Evolutionary conservation across 2,113 vertebrate genomes (phyloP).

Genomic region (Pomatostomus ruficeps): DNA sequence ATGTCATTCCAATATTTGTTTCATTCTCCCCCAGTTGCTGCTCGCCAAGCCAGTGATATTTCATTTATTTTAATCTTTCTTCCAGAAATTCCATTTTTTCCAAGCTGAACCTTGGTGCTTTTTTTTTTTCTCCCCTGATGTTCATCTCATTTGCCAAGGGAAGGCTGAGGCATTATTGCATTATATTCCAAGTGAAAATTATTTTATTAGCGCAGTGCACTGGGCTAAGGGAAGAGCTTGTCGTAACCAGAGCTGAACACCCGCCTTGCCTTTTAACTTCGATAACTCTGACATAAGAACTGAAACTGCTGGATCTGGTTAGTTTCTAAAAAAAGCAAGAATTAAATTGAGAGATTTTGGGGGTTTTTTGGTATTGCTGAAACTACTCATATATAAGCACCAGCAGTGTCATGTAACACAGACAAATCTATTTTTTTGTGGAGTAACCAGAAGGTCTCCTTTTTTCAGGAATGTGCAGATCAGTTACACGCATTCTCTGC

Average conservation of each 20-base stretch:
- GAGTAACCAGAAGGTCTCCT: neutral
- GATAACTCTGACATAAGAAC: neutral
- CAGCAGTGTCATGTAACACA: neutral
- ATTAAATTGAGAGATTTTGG: neutral
- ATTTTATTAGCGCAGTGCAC: neutral
- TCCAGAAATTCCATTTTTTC: slow-evolving; percentile 60
- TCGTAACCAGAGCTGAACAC: neutral
- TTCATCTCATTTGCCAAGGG: slow-evolving; percentile 24
- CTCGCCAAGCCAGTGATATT: slow-evolving; percentile 57
- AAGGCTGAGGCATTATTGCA: neutral
- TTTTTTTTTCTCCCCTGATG: neutral
- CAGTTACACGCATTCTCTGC: neutral
- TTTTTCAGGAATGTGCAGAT: neutral
- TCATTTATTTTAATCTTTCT: slow-evolving; percentile 63
- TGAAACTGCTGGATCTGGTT: neutral
- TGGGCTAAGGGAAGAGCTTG: neutral
- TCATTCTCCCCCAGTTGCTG: slow-evolving; percentile 34
- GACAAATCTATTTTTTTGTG: neutral
- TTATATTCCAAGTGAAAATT: neutral
- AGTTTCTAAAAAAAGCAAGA: neutral
- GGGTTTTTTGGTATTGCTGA: neutral
- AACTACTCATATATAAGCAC: neutral
- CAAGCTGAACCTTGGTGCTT: slow-evolving; percentile 27
- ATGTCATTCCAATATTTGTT: slow-evolving; percentile 58
- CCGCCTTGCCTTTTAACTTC: neutral